A percentile compares a stretch with the other conserved stretches of the same genome.
Evolutionary conservation across 2,888 invertebrate genomes (phyloP).

Genomic region (Carabus problematicus): DNA sequence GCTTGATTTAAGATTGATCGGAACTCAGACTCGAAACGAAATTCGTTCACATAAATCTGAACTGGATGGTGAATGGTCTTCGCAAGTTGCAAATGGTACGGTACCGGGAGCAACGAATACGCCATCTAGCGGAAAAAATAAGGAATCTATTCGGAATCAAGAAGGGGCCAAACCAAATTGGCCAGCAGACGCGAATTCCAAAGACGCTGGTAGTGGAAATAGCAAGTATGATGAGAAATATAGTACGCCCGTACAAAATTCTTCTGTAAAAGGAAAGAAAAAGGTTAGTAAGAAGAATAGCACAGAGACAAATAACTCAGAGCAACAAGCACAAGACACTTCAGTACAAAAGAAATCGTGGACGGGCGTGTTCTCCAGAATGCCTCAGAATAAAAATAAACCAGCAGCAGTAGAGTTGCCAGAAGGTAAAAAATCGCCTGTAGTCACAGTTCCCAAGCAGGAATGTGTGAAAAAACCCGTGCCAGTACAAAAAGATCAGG

Average conservation of each 20-base stretch:
- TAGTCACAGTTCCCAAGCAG: conserved; percentile 52
- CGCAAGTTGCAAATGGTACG: conserved; percentile 45
- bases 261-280: conserved; percentile 23
- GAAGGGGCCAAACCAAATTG: conserved; percentile 6
- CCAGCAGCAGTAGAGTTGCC: conserved; percentile 40
- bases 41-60: conserved; percentile 53
- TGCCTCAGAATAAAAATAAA: conserved; percentile 46
- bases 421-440: conserved; percentile 52
- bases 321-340: conserved; percentile 40
- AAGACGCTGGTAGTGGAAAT: conserved; percentile 17
- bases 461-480: conserved; percentile 48
- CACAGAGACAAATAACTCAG: conserved; percentile 34
- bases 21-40: conserved; percentile 58
- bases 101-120: conserved; percentile 3
- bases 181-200: conserved; percentile 15
- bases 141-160: conserved; percentile 29
- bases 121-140: conserved; percentile 29
- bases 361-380: conserved; percentile 43
- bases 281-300: conserved; percentile 38
- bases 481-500: conserved; percentile 46
- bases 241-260: not conserved
- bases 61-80: conserved; percentile 51
- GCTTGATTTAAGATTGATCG: conserved; percentile 68
- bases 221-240: conserved; percentile 15
- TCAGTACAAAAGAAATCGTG: conserved; percentile 44